phyloP scores from a whole-genome alignment of 2,113 vertebrate genomes.

The Xyrauchen texanus region DNA sequence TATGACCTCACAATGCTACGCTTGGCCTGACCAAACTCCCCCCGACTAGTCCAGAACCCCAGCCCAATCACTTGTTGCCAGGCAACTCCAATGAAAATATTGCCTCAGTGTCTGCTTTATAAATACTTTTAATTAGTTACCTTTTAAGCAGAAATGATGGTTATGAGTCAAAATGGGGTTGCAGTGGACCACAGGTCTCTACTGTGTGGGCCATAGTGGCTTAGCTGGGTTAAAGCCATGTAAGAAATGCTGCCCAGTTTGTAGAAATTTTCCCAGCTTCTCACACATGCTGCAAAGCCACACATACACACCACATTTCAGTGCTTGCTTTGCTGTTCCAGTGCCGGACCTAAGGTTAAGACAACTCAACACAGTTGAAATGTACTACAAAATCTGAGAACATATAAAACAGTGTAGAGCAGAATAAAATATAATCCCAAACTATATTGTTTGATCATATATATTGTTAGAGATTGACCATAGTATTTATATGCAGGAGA shows the following conservation, averaged over 20 bases:
- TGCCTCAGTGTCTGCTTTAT: slow-evolving; percentile 73
- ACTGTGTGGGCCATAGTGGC: slow-evolving; percentile 18
- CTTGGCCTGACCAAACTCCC: slow-evolving; percentile 69
- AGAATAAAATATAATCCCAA: not conserved
- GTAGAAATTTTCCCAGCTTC: slow-evolving; percentile 33
- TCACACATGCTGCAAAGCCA: not conserved
- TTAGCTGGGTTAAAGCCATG: slow-evolving; percentile 28
- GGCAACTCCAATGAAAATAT: slow-evolving; percentile 82
- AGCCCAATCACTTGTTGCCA: slow-evolving; percentile 85
- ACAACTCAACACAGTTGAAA: not conserved
- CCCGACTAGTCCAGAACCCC: slow-evolving; percentile 74
- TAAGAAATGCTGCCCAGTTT: slow-evolving; percentile 7
- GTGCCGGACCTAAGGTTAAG: slow-evolving; percentile 20
- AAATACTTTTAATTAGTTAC: slow-evolving; percentile 60
- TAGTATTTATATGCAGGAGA: too few relatives aligned
- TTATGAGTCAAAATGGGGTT: slow-evolving; percentile 35
- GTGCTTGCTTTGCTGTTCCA: not conserved
- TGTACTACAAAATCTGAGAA: not conserved
- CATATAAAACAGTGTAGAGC: too few relatives aligned
- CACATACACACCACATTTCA: not conserved
- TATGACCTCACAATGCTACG: slow-evolving; percentile 72
- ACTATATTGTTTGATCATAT: not conserved
- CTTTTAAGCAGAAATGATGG: slow-evolving; percentile 49
- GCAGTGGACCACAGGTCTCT: slow-evolving; percentile 40
- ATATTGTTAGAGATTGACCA: too few relatives aligned